Base-by-base conservation (phyloP, 2,113 vertebrate species). In the Nycticebus coucang region DNA sequence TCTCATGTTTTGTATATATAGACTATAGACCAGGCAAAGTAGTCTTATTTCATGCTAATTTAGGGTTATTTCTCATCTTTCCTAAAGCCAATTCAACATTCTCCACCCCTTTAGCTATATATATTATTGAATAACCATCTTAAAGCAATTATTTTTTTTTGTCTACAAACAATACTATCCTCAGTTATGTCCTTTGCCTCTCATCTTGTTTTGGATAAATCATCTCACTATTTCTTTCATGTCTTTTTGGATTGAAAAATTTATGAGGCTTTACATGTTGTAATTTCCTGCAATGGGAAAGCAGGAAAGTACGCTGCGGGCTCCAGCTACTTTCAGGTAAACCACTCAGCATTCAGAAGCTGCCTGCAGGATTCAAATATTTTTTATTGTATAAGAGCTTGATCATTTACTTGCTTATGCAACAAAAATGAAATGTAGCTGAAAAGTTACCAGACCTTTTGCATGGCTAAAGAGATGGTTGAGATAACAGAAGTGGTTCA, bases 1-100 rank as follows among this genome's bases (percentile, higher is more conserved):
- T 55, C 33, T 84, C 53, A 10, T 45, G n/a, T 78, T 94, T 92
- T 90, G 24, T 41, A 75, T 55, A 62, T 3, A 4, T 37, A 86
- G 64, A 88, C 9, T 21, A 19, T 85, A 64, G 41, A 91, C 22
- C 21, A 57, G 53, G 45, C 5, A 83, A 68, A 69, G 35, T 30
- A 7, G 22, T 18, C 60, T 21, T 64, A 17, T 87, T 26, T 30
- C 60, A 82, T 78, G 60, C 68, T 94, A 91, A 80, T 87, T 83
- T 95, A 93, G 55, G 69, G 81, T 80, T 91, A 86, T 17, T 55
- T 77, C 35, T 87, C 37, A 45, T 86, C 77, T 82, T 82, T 87
- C 59, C 35, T 64, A 28, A 80, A 37, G 41, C 28, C 28, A 88
- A 17, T 57, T 60, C 41, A 83, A 68, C 11, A 91, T 74, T 28